A percentile compares a stretch with the other conserved stretches of the same genome.
These are phyloP conservation scores for Tachina grossa DNA, from an alignment of 2,888 invertebrate species.

Conservation along the genomic window DNA sequence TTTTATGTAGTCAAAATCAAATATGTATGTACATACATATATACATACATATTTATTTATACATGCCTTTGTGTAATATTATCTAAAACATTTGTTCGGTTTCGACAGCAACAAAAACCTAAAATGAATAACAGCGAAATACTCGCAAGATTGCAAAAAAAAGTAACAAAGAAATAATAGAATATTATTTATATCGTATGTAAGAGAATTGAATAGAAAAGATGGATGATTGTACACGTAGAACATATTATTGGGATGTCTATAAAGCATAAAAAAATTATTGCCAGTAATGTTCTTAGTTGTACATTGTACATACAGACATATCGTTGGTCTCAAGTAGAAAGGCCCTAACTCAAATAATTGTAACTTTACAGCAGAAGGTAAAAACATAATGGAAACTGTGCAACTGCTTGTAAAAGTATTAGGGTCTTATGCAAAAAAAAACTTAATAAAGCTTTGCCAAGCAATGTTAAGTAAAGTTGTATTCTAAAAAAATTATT, in stretches of 20 bases:
- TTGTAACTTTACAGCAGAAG: too few relatives aligned
- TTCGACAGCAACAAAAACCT: constrained; percentile 37
- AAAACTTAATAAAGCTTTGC: too few relatives aligned
- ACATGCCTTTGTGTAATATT: constrained; percentile 8
- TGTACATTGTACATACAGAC: background rate
- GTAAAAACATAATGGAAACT: too few relatives aligned
- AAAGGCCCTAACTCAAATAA: too few relatives aligned
- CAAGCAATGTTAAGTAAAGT: too few relatives aligned
- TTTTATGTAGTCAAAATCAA: constrained; percentile 3
- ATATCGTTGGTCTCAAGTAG: too few relatives aligned
- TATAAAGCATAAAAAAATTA: constrained; percentile 17
- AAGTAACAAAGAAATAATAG: constrained; percentile 1
- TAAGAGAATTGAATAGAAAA: constrained; percentile 13
- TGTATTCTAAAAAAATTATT: too few relatives aligned
- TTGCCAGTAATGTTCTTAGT: constrained; percentile 6
- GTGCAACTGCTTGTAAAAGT: too few relatives aligned
- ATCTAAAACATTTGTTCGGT: constrained; percentile 53
- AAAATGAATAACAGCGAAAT: constrained; percentile 13
- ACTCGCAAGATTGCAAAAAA: background rate
- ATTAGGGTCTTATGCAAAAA: too few relatives aligned
- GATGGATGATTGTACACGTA: constrained; percentile 32
- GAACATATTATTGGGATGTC: background rate
- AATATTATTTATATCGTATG: background rate
- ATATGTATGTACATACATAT: background rate
- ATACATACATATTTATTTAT: too few relatives aligned